These are phyloP conservation scores for Papilio polyxenes DNA, from an alignment of 1,140 invertebrate species.

Conservation along the genomic window DNA sequence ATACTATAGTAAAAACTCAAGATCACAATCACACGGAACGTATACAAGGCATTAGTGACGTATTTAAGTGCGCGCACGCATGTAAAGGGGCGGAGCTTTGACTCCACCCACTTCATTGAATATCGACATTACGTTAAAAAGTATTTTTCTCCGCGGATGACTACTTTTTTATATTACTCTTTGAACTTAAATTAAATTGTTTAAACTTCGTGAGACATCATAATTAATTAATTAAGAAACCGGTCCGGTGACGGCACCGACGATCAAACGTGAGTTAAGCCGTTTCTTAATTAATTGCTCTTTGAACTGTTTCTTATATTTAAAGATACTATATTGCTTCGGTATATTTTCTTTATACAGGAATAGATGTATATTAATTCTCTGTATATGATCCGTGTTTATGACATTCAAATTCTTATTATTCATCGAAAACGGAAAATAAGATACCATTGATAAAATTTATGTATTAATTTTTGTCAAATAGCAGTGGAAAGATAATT, in stretches of 20 bases:
- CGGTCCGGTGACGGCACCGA: too few relatives aligned
- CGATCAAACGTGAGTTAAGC: too few relatives aligned
- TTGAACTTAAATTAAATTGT: too few relatives aligned
- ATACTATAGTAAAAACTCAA: not conserved
- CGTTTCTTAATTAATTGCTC: too few relatives aligned
- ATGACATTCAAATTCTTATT: not conserved
- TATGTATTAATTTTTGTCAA: not conserved
- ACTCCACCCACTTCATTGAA: not conserved
- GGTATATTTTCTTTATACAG: too few relatives aligned
- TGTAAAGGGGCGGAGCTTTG: not conserved
- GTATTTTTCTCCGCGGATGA: not conserved
- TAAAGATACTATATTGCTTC: too few relatives aligned
- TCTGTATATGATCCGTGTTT: conserved; percentile 7
- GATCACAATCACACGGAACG: not conserved
- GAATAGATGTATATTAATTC: not conserved
- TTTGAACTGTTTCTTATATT: too few relatives aligned
- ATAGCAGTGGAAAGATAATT: not conserved
- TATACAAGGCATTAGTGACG: not conserved
- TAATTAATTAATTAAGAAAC: too few relatives aligned
- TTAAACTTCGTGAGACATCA: too few relatives aligned
- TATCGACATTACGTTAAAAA: not conserved
- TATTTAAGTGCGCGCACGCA: not conserved
- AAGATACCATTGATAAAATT: not conserved
- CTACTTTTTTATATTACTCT: not conserved
- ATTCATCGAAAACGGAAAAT: not conserved